Evolutionary conservation across 2,888 invertebrate species (phyloP).

Genomic region (Hyposoter dolosus): DNA sequence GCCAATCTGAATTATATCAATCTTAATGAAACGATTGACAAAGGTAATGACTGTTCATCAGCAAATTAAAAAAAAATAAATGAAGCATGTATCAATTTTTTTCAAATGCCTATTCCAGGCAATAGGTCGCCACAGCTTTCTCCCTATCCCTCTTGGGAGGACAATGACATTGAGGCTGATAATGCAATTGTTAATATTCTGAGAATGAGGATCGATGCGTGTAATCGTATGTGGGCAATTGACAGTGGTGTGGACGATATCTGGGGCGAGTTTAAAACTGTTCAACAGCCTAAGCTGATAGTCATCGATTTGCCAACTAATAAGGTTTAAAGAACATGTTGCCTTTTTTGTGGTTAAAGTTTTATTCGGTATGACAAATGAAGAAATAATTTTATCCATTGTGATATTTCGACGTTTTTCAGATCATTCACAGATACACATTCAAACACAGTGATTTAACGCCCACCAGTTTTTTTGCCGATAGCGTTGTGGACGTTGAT

Average conservation of each 20-base stretch:
- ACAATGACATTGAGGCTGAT: conserved; percentile 90
- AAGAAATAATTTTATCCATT: background rate
- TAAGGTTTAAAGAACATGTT: conserved; percentile 83
- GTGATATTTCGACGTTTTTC: conserved; percentile 46
- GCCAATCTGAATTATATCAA: conserved; percentile 88
- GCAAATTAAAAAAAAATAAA: background rate
- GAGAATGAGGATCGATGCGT: conserved; percentile 90
- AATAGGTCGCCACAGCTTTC: conserved; percentile 90
- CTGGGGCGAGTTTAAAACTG: conserved; percentile 86
- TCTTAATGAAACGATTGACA: conserved; percentile 76
- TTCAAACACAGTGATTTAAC: conserved; percentile 90
- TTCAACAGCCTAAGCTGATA: conserved; percentile 87
- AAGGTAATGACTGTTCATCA: conserved; percentile 56
- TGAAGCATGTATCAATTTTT: background rate
- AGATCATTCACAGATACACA: conserved; percentile 88
- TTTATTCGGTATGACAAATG: background rate
- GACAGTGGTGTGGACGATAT: conserved; percentile 93
- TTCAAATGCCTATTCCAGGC: conserved; percentile 77
- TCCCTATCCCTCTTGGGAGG: conserved; percentile 92
- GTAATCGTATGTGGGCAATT: conserved; percentile 93
- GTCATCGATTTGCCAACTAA: conserved; percentile 92
- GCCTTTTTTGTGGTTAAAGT: background rate
- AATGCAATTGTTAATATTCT: conserved; percentile 90
- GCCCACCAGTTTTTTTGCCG: conserved; percentile 92
- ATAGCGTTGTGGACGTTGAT: conserved; percentile 90